These are phyloP conservation scores for Xenus cinereus DNA, from an alignment of 2,113 vertebrate genomes.

Conservation along the genomic window DNA sequence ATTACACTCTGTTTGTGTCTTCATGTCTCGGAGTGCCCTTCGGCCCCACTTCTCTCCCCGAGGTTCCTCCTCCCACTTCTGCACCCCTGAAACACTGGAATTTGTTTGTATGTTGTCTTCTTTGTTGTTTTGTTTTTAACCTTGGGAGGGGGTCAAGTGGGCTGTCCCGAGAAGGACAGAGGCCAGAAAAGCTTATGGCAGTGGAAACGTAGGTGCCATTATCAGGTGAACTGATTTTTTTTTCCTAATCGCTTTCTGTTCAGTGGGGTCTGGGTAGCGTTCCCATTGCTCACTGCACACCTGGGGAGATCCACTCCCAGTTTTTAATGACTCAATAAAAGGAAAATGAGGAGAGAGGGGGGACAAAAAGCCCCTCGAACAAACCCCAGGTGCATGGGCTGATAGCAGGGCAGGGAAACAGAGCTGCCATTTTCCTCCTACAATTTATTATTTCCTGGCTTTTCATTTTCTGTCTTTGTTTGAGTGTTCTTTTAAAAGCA, in stretches of 20 bases:
- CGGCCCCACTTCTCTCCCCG: neutral
- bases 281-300: neutral
- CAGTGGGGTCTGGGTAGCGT: neutral
- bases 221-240: neutral
- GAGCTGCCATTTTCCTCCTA: constrained; percentile 42
- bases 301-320: neutral
- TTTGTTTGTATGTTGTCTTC: constrained; percentile 70
- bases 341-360: neutral
- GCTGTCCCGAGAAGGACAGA: neutral
- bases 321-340: neutral
- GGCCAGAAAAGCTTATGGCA: neutral
- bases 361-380: neutral
- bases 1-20: constrained; percentile 68
- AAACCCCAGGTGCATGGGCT: constrained; percentile 20
- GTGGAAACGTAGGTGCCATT: constrained; percentile 1
- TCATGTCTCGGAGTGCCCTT: constrained; percentile 65
- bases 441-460: constrained; percentile 31
- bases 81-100: constrained; percentile 74
- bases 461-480: constrained; percentile 34
- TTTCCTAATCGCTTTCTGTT: neutral
- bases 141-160: constrained; percentile 6
- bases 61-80: constrained; percentile 6
- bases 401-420: constrained; percentile 46
- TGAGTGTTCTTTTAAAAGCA: constrained; percentile 9
- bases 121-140: constrained; percentile 9